These are phyloP conservation scores for Standfussiana lucernea DNA, from an alignment of 2,888 invertebrate genomes.

Conservation along the genomic window DNA sequence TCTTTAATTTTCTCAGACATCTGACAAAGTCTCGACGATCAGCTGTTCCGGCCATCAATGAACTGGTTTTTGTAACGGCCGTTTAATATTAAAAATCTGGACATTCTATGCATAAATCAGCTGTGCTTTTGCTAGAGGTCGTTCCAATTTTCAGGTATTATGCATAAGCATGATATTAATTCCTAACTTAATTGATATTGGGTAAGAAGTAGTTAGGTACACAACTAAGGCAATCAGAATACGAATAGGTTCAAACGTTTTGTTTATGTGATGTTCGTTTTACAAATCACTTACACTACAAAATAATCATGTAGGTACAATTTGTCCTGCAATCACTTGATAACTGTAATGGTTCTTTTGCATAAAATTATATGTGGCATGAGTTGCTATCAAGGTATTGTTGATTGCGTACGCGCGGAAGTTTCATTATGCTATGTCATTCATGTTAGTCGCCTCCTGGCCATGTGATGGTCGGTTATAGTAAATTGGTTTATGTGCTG, in stretches of 20 bases:
- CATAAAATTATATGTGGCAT: constrained; percentile 72
- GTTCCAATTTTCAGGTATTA: not conserved
- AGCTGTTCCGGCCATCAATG: constrained; percentile 66
- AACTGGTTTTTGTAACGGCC: constrained; percentile 66
- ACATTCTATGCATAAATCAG: constrained; percentile 28
- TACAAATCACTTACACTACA: constrained; percentile 4
- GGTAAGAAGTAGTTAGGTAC: not conserved
- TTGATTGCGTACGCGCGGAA: constrained; percentile 76
- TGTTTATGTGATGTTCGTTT: not conserved
- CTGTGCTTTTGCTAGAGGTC: constrained; percentile 12
- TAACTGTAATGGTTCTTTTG: constrained; percentile 60
- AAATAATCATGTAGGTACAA: constrained; percentile 22
- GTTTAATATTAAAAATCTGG: constrained; percentile 39
- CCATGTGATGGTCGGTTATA: constrained; percentile 59
- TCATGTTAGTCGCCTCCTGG: constrained; percentile 66
- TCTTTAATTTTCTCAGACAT: constrained; percentile 65
- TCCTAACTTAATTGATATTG: not conserved
- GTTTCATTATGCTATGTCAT: constrained; percentile 79
- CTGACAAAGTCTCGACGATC: constrained; percentile 64
- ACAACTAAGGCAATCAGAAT: constrained; percentile 1
- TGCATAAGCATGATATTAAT: not conserved
- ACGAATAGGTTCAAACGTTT: not conserved
- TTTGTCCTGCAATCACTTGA: constrained; percentile 46
- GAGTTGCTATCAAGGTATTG: constrained; percentile 75
- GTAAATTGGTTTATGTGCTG: constrained; percentile 63